phyloP scores from a whole-genome alignment of 2,797 vertebrate genomes.

The Odontamblyopus lacepedii region DNA sequence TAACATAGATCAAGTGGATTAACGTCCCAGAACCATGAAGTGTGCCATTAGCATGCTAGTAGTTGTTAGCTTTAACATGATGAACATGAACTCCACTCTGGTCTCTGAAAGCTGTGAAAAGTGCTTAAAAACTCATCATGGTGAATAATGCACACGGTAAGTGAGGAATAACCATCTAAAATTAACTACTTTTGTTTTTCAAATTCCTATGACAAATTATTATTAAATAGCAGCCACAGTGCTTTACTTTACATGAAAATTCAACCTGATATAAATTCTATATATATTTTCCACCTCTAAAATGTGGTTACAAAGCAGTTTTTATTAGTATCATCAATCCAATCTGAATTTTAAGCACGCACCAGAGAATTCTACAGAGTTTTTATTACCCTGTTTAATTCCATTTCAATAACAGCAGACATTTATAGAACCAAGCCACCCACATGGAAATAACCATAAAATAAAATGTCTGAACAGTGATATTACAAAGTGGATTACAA shows the following conservation, averaged over 20 bases:
- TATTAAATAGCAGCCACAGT: too few relatives aligned
- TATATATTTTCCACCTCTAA: background rate
- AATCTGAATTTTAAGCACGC: background rate
- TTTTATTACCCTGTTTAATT: background rate
- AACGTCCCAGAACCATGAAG: too few relatives aligned
- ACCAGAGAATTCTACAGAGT: background rate
- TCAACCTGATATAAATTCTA: background rate
- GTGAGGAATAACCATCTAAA: too few relatives aligned
- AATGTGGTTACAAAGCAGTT: background rate
- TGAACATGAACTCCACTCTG: too few relatives aligned
- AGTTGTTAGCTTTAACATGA: too few relatives aligned
- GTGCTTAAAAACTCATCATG: too few relatives aligned
- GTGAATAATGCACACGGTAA: too few relatives aligned
- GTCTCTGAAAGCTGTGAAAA: too few relatives aligned
- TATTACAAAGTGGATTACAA: background rate
- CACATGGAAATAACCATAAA: constrained; percentile 2
- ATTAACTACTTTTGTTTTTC: too few relatives aligned
- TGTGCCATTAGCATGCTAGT: too few relatives aligned
- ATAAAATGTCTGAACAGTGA: background rate
- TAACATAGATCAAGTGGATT: too few relatives aligned
- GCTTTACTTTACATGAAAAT: background rate
- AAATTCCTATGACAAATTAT: too few relatives aligned
- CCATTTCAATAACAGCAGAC: background rate
- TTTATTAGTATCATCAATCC: background rate
- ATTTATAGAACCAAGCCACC: background rate